Conservation (phyloP, 2,888 invertebrate species). For the Eupithecia vulgata region DNA sequence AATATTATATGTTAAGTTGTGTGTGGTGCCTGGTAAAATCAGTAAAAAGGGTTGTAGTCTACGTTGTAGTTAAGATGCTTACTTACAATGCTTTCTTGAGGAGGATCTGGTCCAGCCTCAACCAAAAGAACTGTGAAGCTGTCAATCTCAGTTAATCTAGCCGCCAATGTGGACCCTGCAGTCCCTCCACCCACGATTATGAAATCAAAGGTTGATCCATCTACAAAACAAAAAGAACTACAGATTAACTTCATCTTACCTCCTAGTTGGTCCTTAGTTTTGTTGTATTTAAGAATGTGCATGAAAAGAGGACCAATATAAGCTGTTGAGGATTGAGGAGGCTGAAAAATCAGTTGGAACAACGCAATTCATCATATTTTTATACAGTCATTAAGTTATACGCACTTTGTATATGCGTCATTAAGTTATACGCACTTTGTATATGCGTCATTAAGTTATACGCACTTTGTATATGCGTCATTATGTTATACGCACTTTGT, state of each 20-base stretch:
- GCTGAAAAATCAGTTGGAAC: neutral
- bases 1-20: neutral
- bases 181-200: constrained; percentile 74
- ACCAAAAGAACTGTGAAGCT: constrained; percentile 62
- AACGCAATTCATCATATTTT: neutral
- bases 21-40: neutral
- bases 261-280: neutral
- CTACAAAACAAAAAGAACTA: constrained; percentile 45
- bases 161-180: constrained; percentile 67
- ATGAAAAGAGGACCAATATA: no score
- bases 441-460: constrained; percentile 41
- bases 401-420: constrained; percentile 56
- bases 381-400: neutral
- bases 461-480: constrained; percentile 56
- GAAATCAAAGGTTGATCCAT: constrained; percentile 65
- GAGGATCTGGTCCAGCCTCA: constrained; percentile 72
- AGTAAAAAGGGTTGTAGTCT: neutral
- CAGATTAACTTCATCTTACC: neutral
- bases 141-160: constrained; percentile 58
- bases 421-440: constrained; percentile 50
- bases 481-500: constrained; percentile 50
- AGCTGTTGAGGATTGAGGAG: no score
- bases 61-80: constrained; percentile 22
- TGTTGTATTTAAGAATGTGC: neutral
- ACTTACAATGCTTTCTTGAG: constrained; percentile 70